Base-by-base conservation (phyloP, 2,888 invertebrate genomes). In the Ceramica pisi region DNA sequence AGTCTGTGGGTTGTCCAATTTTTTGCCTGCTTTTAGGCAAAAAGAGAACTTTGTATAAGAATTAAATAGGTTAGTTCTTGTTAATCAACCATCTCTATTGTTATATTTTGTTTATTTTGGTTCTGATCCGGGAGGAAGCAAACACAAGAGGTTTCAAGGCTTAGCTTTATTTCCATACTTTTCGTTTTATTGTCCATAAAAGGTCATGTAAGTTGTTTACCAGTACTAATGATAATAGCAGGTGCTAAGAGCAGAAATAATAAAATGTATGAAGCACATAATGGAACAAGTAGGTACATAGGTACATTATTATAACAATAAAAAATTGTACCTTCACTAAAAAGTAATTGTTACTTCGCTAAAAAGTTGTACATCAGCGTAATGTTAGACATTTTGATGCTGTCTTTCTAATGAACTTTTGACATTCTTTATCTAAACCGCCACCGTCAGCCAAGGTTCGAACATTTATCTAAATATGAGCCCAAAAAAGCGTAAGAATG, bases 1-100 rank as follows among this genome's bases (percentile, higher is more conserved):
- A 26, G 69, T 56, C 50, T 14, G 66, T 69, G 59, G 63, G 60
- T 31, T 64, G 53, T 56, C 55, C 31, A n/a, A 1, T 53, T 81
- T 75, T 76, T 80, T 81, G 51, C 31, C 41, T 41, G 38, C 35
- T 50, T 68, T 67, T 26, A 8, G 48, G 53, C 31, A 51, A 68
- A 48, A 55, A 72, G 41, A 26, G 50, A 66, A 66, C 12, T 38
- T 4, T 6, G 31, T 26, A 38, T 56, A 23, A 6, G 35, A 53
- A 26, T 60, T 55, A 67, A 64, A 46, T 67, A 41, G 55, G 38
- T 50, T 46, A 44, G 35, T 72, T 79, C 62, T 67, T 35, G 35
- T 55, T 44, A 60, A 48, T 56, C 44, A 50, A 60, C n/a, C 19
- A 67, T n/a, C 5, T 46, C 16, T 31, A 51, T 77, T 61, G 70